A percentile compares a stretch with the other conserved stretches of the same genome.
Evolutionary conservation across 2,113 vertebrate genomes (phyloP).

Genomic region (Jaculus jaculus): DNA sequence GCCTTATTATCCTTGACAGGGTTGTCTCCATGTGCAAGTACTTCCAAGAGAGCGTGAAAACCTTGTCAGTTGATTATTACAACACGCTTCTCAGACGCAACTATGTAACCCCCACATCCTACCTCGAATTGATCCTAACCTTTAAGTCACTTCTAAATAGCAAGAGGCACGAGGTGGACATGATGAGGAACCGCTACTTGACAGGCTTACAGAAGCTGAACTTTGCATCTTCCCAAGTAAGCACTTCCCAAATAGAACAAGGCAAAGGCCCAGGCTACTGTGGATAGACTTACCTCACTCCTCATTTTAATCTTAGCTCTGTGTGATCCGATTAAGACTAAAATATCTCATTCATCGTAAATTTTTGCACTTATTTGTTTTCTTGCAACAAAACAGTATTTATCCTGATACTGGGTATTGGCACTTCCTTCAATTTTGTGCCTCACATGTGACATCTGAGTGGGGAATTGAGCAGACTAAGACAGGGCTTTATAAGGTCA

Average conservation of each 20-base stretch:
- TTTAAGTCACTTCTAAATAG: conserved; percentile 90
- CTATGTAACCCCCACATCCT: conserved; percentile 96
- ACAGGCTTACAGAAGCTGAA: conserved; percentile 92
- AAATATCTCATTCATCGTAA: neutral
- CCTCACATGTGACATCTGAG: neutral
- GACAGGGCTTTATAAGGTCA: neutral
- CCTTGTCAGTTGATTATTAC: conserved; percentile 89
- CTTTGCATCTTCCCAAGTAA: conserved; percentile 93
- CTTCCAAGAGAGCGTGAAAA: conserved; percentile 91
- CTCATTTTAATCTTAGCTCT: neutral
- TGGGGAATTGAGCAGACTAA: neutral
- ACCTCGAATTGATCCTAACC: conserved; percentile 94
- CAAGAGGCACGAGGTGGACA: conserved; percentile 91
- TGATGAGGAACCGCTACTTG: conserved; percentile 90
- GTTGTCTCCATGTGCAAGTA: conserved; percentile 94
- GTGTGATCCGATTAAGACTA: neutral
- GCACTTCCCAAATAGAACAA: neutral
- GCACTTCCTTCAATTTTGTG: neutral
- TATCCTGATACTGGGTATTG: neutral
- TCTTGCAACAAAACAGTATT: neutral
- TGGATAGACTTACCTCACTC: neutral
- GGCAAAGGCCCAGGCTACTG: accelerated
- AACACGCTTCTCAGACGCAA: conserved; percentile 89
- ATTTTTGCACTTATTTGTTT: neutral
- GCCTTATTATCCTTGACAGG: conserved; percentile 78